These are phyloP conservation scores for Idaea biselata DNA, from an alignment of 2,888 invertebrate species.

Conservation along the genomic window DNA sequence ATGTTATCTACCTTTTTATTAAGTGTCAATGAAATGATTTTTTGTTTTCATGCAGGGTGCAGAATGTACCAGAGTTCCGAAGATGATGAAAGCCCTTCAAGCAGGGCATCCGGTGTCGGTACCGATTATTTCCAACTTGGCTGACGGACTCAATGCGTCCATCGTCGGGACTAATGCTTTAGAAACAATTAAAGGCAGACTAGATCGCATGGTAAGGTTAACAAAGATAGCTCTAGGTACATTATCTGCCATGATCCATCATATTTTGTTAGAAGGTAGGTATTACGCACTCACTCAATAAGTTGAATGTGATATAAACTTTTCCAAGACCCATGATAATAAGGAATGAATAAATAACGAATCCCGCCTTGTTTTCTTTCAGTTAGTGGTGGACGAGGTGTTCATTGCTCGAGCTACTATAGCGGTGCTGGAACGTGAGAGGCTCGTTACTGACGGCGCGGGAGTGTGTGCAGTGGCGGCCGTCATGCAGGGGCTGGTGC, in stretches of 20 bases:
- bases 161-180: constrained; percentile 87
- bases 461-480: constrained; percentile 89
- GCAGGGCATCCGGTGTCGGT: constrained; percentile 83
- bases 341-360: no score
- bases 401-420: constrained; percentile 86
- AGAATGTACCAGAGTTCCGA: constrained; percentile 89
- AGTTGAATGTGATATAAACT: no score
- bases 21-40: not conserved
- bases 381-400: constrained; percentile 84
- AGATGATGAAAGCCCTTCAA: constrained; percentile 86
- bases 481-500: constrained; percentile 85
- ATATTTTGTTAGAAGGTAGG: no score
- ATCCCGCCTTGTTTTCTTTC: constrained; percentile 12
- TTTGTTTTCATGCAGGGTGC: constrained; percentile 80
- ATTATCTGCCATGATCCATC: no score
- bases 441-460: constrained; percentile 90
- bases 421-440: constrained; percentile 85
- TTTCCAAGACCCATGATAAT: no score
- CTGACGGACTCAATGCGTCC: constrained; percentile 87
- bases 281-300: no score
- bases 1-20: no score
- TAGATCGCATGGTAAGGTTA: constrained; percentile 84
- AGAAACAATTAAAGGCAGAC: constrained; percentile 83
- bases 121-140: constrained; percentile 82
- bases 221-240: no score